Conservation (phyloP, 1,140 invertebrate species). For the Scylla paramamosain region DNA sequence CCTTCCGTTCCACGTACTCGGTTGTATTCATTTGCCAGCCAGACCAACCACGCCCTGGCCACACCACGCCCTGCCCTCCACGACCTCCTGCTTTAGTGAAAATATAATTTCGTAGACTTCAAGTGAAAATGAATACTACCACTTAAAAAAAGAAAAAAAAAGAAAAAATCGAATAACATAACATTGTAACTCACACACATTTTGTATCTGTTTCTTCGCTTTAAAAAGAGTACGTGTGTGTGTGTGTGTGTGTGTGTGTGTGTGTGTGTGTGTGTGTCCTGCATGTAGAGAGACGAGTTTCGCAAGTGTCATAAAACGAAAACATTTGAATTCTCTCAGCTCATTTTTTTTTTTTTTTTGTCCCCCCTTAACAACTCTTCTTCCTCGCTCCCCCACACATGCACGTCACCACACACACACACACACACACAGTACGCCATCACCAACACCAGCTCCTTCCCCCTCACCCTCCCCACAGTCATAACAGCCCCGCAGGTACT, state of each 20-base stretch:
- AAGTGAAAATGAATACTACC: not conserved
- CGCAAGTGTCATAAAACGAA: no score
- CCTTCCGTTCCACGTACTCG: not conserved
- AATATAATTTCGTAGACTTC: not conserved
- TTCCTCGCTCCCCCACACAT: not conserved
- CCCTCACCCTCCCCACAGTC: not conserved
- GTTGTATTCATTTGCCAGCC: not conserved
- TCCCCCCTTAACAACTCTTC: not conserved
- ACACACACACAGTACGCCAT: not conserved
- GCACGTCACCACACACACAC: not conserved
- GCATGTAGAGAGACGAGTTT: no score
- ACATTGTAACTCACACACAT: no score
- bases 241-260: no score
- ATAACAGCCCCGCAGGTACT: not conserved
- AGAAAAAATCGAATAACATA: no score
- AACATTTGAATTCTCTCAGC: no score
- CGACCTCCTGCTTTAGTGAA: not conserved
- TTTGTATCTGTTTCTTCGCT: no score
- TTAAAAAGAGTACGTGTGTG: no score
- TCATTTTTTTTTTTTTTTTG: no score
- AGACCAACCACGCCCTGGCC: not conserved
- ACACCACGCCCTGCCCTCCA: not conserved
- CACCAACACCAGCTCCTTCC: not conserved
- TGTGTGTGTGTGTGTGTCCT: no score
- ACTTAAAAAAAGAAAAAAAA: not conserved